Base-by-base conservation (phyloP, 2,797 vertebrate species). In the Agapornis canus region DNA sequence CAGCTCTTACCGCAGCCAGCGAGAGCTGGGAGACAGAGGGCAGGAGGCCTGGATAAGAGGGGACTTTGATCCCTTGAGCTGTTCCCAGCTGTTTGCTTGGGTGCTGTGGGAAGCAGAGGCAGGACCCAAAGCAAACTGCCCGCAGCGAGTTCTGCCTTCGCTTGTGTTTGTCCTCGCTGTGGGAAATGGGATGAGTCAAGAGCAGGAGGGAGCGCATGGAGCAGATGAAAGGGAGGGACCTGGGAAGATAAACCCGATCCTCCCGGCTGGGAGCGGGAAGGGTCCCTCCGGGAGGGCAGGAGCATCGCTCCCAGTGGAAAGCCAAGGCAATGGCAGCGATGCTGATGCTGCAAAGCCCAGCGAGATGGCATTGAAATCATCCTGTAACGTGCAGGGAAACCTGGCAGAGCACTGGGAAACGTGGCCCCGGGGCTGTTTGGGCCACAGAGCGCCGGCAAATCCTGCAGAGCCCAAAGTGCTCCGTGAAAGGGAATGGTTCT, bases 301-400 rank as follows among this genome's bases (percentile, higher is more conserved):
- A 47, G 60, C 69, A n/a, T 25, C 47, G 0, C 54, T 42, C 21
- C 51, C 26, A 0, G 70, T 1, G 1, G 26, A 5, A 25, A 48
- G 61, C 68, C 75, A 29, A 21, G 56, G 47, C 32, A 7, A 26
- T 2, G 13, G 4, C 13, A 10, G 8, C 3, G 2, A 3, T 0
- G 22, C 0, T 11, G 39, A 3, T 3, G 8, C 13, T 2, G 64
- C 60, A 26, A 37, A 54, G 5, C 48, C 43, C 63, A 5, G 52
- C 0, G 0, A 56, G 37, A 37, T 0, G 1, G 31, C 31, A 45
- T 20, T 22, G 3, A 32, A 43, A n/a, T 1, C 11, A 12, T 31
- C 16, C 73, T 11, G 35, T 7, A 45, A 68, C 56, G 42, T 10
- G 11, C 69, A 54, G 78, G 32, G 23, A 70, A 82, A 87, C 2